phyloP scores from a whole-genome alignment of 2,797 vertebrate species.

The Lacerta bilineata region DNA sequence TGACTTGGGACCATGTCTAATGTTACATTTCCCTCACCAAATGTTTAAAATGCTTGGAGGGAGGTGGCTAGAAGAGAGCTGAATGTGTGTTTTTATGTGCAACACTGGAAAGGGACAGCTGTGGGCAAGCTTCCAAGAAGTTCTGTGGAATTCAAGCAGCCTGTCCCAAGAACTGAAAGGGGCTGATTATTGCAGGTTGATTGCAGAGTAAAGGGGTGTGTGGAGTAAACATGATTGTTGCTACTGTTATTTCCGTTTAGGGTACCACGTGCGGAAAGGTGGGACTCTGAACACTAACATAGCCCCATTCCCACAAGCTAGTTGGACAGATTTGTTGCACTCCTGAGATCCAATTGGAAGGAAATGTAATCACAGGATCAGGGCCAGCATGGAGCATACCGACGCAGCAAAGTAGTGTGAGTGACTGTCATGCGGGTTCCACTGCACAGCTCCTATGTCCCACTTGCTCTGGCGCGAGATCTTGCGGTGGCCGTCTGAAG shows the following conservation, averaged over 20 bases:
- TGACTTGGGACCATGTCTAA: neutral
- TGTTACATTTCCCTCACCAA: neutral
- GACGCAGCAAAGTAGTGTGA: constrained; percentile 94
- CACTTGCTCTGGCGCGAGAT: constrained; percentile 97
- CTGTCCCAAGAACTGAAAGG: neutral
- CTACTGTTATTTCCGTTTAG: neutral
- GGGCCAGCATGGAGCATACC: constrained; percentile 77
- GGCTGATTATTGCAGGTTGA: neutral
- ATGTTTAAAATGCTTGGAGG: neutral
- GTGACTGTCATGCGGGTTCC: constrained; percentile 92
- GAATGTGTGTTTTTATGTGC: neutral
- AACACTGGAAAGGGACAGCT: neutral
- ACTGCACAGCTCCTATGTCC: constrained; percentile 97
- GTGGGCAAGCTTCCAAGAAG: too few species aligned
- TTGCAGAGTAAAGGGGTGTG: neutral
- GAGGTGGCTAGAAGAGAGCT: neutral
- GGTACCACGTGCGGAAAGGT: too few species aligned
- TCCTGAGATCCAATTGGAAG: neutral
- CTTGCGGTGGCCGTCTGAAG: constrained; percentile 90
- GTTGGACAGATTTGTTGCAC: neutral
- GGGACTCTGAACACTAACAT: neutral
- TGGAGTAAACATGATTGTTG: neutral
- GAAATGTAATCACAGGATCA: neutral
- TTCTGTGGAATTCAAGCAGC: too few species aligned
- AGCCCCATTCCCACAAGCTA: neutral